Conservation (phyloP, 2,888 invertebrate species). For the Quadroppia sp. region DNA sequence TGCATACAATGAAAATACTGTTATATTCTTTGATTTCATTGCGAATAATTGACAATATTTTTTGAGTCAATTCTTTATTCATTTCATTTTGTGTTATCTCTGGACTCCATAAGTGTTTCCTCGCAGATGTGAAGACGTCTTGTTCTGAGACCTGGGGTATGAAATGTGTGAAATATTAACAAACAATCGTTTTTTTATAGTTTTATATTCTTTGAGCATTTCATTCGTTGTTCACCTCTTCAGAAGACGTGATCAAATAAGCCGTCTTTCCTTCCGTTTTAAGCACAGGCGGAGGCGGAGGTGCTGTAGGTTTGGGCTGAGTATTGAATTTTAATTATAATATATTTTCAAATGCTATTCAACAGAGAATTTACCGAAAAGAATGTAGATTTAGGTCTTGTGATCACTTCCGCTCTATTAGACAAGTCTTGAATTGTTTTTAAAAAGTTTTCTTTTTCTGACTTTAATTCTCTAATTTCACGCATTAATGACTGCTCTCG, state of each 20-base stretch:
- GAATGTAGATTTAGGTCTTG: background rate
- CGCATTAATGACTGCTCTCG: background rate
- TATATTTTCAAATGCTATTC: too few relatives aligned
- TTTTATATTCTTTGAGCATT: too few relatives aligned
- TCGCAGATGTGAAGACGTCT: background rate
- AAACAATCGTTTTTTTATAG: too few relatives aligned
- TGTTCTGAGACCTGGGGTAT: constrained; percentile 20
- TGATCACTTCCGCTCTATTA: background rate
- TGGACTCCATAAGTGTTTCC: background rate
- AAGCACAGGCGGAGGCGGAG: too few relatives aligned
- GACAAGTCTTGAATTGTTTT: constrained; percentile 27
- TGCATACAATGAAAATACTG: constrained; percentile 16
- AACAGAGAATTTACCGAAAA: constrained; percentile 2
- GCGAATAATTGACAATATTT: constrained; percentile 8
- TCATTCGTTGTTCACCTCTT: too few relatives aligned
- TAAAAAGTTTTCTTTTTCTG: background rate
- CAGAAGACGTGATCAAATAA: too few relatives aligned
- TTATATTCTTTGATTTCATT: background rate
- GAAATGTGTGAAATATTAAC: too few relatives aligned
- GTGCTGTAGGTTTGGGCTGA: too few relatives aligned
- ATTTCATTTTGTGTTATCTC: background rate
- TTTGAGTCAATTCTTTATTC: constrained; percentile 5
- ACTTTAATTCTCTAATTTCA: background rate
- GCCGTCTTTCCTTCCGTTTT: too few relatives aligned
- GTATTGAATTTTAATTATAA: too few relatives aligned